Evolutionary conservation across 1,140 invertebrate species (phyloP).

Genomic region (Tribolium castaneum): DNA sequence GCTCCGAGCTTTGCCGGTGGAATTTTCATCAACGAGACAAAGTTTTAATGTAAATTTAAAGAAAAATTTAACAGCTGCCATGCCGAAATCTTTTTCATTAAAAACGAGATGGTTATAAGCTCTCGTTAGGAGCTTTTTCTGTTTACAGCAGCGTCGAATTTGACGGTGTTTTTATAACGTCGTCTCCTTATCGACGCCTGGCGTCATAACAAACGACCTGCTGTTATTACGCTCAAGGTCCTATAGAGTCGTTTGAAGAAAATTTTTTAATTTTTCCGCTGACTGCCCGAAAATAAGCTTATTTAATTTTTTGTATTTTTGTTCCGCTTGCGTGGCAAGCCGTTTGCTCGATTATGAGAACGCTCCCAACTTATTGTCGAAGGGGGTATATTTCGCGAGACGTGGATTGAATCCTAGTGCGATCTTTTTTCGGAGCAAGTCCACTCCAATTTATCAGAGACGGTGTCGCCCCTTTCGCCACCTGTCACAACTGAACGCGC

Average conservation of each 20-base stretch:
- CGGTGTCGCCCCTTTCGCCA: conserved; percentile 58
- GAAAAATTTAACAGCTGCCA: background rate
- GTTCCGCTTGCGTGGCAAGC: conserved; percentile 41
- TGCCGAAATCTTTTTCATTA: background rate
- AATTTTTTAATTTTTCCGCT: conserved; percentile 19
- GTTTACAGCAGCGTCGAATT: background rate
- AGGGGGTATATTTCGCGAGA: conserved; percentile 56
- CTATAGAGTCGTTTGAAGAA: background rate
- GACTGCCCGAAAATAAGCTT: conserved; percentile 50
- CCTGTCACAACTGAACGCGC: conserved; percentile 54
- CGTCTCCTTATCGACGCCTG: conserved; percentile 23
- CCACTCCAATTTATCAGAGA: conserved; percentile 60
- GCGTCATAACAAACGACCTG: conserved; percentile 34
- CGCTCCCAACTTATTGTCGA: conserved; percentile 51
- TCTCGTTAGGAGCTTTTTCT: background rate
- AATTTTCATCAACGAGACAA: background rate
- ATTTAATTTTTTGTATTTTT: conserved; percentile 54
- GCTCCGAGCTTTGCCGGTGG: background rate
- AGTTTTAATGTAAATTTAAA: background rate
- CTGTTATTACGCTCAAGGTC: conserved; percentile 31
- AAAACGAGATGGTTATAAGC: background rate
- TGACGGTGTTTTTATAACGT: conserved; percentile 9
- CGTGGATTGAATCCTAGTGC: conserved; percentile 58
- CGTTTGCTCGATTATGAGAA: conserved; percentile 41
- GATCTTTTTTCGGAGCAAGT: conserved; percentile 51